phyloP scores from a whole-genome alignment of 2,113 vertebrate genomes.

The Scomber scombrus region DNA sequence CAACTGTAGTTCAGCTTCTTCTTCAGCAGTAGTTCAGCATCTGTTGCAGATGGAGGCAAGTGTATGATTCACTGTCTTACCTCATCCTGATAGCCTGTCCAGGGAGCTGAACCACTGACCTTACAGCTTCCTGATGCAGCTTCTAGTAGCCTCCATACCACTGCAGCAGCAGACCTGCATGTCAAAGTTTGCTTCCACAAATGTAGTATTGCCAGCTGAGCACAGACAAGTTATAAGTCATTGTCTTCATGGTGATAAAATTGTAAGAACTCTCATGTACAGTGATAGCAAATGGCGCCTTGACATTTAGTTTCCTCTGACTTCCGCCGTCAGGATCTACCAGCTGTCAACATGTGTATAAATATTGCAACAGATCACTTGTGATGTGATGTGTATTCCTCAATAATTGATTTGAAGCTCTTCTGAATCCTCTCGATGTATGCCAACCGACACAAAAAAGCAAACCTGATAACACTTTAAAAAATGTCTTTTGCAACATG shows the following conservation, averaged over 20 bases:
- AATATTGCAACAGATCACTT: slow-evolving; percentile 27
- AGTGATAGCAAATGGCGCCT: not conserved
- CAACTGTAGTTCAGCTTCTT: too few species aligned
- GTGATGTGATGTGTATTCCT: slow-evolving; percentile 9
- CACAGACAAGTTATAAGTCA: not conserved
- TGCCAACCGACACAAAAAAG: not conserved
- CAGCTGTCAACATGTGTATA: slow-evolving; percentile 9
- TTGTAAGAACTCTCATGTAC: not conserved
- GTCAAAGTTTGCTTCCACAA: slow-evolving; percentile 4
- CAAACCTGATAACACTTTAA: not conserved
- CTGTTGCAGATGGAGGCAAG: slow-evolving; percentile 15
- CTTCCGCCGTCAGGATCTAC: too few species aligned
- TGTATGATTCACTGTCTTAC: slow-evolving; percentile 51
- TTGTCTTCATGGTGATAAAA: not conserved
- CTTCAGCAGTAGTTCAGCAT: not conserved
- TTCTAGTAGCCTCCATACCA: not conserved
- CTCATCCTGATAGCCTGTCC: slow-evolving; percentile 25
- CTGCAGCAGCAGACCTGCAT: not conserved
- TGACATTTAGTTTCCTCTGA: not conserved
- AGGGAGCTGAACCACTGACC: slow-evolving; percentile 39
- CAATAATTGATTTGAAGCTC: slow-evolving; percentile 15
- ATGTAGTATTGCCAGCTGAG: not conserved
- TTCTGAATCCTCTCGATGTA: not conserved
- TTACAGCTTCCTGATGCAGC: not conserved
- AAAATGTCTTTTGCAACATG: not conserved